These are phyloP conservation scores for Lycophotia porphyrea DNA, from an alignment of 2,888 invertebrate species.

Conservation along the genomic window DNA sequence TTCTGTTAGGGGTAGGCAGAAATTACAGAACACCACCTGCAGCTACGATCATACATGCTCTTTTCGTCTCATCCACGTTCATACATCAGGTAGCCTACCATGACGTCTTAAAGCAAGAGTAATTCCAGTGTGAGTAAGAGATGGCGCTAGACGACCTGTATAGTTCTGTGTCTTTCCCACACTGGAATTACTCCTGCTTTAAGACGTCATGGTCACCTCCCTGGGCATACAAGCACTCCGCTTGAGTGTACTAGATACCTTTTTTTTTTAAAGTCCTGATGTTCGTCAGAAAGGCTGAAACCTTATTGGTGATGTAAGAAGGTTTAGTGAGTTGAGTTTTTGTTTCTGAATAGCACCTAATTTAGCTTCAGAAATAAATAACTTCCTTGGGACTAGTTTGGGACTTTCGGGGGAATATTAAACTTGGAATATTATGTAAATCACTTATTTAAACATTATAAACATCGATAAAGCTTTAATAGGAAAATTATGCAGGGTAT, in stretches of 20 bases:
- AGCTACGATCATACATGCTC: neutral
- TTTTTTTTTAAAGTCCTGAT: neutral
- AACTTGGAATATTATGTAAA: constrained; percentile 34
- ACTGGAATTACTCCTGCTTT: no score
- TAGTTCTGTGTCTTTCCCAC: no score
- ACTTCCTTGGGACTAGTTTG: neutral
- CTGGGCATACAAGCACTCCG: neutral
- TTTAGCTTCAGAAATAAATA: neutral
- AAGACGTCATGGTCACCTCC: no score
- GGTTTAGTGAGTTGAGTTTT: neutral
- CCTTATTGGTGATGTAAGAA: neutral
- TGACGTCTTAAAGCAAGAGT: no score
- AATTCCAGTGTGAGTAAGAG: no score
- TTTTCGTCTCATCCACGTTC: neutral
- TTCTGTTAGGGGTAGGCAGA: neutral
- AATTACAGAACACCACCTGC: neutral
- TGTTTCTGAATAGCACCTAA: neutral
- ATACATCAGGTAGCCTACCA: no score
- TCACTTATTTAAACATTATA: constrained; percentile 22
- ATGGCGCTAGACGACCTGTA: no score
- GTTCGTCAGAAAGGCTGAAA: neutral
- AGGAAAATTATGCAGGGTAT: constrained; percentile 31
- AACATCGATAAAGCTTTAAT: constrained; percentile 21
- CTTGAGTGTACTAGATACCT: neutral
- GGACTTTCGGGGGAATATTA: neutral